These are phyloP conservation scores for Trypoxylon attenuatum DNA, from an alignment of 2,888 invertebrate genomes.

Conservation along the genomic window DNA sequence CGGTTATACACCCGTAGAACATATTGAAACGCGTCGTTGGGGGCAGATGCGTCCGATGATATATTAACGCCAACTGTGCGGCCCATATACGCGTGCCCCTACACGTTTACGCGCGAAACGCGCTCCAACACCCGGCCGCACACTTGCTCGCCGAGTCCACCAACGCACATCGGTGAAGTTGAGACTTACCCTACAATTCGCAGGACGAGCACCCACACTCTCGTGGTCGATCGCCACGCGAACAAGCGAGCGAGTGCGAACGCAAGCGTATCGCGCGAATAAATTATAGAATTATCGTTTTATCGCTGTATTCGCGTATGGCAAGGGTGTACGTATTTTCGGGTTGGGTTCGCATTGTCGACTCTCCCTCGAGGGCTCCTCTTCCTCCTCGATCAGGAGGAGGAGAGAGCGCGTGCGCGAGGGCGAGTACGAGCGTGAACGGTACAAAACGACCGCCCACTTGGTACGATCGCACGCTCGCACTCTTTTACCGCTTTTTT, in stretches of 20 bases:
- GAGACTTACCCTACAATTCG: too few relatives aligned
- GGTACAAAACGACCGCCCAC: background rate
- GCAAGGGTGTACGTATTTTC: constrained; percentile 33
- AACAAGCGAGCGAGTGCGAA: constrained; percentile 17
- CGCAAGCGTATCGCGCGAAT: constrained; percentile 58
- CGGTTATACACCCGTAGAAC: constrained; percentile 65
- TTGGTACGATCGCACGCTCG: background rate
- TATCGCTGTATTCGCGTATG: constrained; percentile 61
- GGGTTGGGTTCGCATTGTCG: constrained; percentile 30
- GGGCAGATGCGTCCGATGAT: constrained; percentile 74
- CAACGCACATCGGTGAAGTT: too few relatives aligned
- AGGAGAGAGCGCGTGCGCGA: background rate
- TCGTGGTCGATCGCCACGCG: constrained; percentile 9
- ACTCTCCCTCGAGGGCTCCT: background rate
- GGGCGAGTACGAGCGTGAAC: background rate
- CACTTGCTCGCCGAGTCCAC: background rate
- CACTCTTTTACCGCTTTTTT: constrained; percentile 2
- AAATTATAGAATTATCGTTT: constrained; percentile 74
- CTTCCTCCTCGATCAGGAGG: background rate
- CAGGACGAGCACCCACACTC: too few relatives aligned
- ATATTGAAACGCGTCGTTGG: constrained; percentile 73
- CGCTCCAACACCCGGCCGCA: too few relatives aligned
- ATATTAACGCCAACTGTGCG: constrained; percentile 74
- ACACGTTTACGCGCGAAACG: constrained; percentile 2
- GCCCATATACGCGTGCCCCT: constrained; percentile 60